Base-by-base conservation (phyloP, 2,888 invertebrate genomes). In the Nemurella pictetii region DNA sequence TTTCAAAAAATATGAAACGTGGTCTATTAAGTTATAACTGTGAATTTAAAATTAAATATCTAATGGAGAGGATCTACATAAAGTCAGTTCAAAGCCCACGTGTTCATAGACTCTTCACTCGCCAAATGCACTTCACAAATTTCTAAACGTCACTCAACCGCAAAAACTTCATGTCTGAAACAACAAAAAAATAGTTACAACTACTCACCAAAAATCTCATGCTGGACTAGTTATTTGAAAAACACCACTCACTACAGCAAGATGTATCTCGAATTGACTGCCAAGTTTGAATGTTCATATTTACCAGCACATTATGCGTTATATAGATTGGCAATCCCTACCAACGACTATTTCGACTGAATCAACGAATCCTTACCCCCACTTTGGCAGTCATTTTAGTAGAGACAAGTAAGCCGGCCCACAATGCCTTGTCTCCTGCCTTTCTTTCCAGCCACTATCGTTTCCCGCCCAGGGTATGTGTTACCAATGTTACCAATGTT, bases 151-250 rank as follows among this genome's bases (percentile, higher is more conserved):
- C 55, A 55, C 55, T 55, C 5, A 55, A 55, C 55, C 55, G 20
- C 80, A 84, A 28, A 84, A 7, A 2, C 29, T n/a, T 29, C 29
- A 12, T 75, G n/a, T 0, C 3, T 3, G 20, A 75, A n/a, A n/a
- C 9, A 55, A 7, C 9, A 20, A 7, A 55, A 55, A 55, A 55
- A 3, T 55, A n/a, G n/a, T n/a, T 15, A 36, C 55, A 12, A 12
- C 15, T 36, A 55, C 83, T 82, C 25, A 82, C 83, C 83, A 26
- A 72, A 72, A 82, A 82, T 35, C 26, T 82, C 83, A 82, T 82
- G 32, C 25, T 29, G 80, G 80, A 26, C 32, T 26, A 26, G 30
- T 20, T 36, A 26, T 28, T 82, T 7, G 27, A 35, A 55, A 26
- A 15, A 72, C 27, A 25, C 29, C 29, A 55, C 55, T 15, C 55